phyloP scores from a whole-genome alignment of 2,797 vertebrate species.

The Sebastiscus tertius region DNA sequence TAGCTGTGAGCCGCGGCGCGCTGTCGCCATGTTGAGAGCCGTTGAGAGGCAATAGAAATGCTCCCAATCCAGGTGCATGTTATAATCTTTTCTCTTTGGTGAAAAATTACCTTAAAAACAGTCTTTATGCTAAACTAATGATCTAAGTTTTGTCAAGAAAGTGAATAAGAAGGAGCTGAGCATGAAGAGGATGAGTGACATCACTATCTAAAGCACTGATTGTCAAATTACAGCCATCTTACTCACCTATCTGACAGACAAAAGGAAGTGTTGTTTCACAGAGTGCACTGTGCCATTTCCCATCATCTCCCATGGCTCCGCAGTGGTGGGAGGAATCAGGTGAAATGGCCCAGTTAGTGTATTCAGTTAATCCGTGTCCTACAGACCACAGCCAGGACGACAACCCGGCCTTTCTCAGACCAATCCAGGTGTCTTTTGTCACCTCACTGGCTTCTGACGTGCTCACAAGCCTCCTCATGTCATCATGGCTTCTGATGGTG shows the following conservation, averaged over 20 bases:
- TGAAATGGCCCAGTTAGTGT: slow-evolving; percentile 19
- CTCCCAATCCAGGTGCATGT: not conserved
- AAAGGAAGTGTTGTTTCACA: slow-evolving; percentile 11
- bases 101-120: too few species aligned
- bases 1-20: too few species aligned
- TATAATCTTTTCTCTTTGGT: not conserved
- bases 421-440: not conserved
- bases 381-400: slow-evolving; percentile 33
- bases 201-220: not conserved
- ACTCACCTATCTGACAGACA: slow-evolving; percentile 36
- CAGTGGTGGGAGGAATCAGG: slow-evolving; percentile 1
- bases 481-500: not conserved
- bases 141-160: not conserved
- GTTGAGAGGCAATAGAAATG: too few species aligned
- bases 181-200: not conserved
- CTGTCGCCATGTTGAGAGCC: too few species aligned
- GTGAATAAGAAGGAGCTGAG: not conserved
- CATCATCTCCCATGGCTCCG: slow-evolving; percentile 17
- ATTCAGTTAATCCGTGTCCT: not conserved
- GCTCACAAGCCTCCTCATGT: not conserved
- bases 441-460: not conserved
- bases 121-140: not conserved
- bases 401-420: not conserved
- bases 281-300: not conserved
- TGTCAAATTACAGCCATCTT: not conserved